phyloP scores from a whole-genome alignment of 2,888 invertebrate species.

The Gortyna flavago region DNA sequence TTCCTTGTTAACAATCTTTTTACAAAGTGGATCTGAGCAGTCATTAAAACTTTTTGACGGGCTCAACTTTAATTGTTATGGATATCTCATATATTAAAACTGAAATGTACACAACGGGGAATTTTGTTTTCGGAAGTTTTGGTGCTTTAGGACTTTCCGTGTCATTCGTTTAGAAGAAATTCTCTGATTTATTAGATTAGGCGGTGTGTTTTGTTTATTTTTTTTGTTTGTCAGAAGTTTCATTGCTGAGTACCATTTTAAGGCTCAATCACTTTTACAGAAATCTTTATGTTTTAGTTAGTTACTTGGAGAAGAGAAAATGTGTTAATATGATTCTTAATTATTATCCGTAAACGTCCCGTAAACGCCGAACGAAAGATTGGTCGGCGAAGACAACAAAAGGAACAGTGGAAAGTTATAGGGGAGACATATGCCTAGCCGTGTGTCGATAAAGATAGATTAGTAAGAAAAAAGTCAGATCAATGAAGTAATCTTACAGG shows the following conservation, averaged over 20 bases:
- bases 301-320: background rate
- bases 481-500: background rate
- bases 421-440: background rate
- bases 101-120: conserved; percentile 69
- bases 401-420: background rate
- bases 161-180: conserved; percentile 8
- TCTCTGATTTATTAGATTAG: conserved; percentile 33
- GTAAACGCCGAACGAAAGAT: background rate
- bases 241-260: background rate
- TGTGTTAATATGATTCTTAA: too few species aligned
- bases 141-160: conserved; percentile 34
- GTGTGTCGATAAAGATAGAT: background rate
- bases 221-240: conserved; percentile 22
- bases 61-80: conserved; percentile 81
- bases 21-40: conserved; percentile 76
- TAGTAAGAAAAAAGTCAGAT: background rate
- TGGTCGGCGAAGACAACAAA: background rate
- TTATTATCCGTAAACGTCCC: too few species aligned
- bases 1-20: conserved; percentile 68
- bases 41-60: conserved; percentile 87
- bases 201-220: conserved; percentile 3
- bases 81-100: conserved; percentile 83
- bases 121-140: conserved; percentile 58
- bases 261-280: background rate
- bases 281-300: background rate